A percentile compares a stretch with the other conserved stretches of the same genome.
Evolutionary conservation across 2,797 vertebrate genomes (phyloP).

Genomic region (Pogoniulus pusillus): DNA sequence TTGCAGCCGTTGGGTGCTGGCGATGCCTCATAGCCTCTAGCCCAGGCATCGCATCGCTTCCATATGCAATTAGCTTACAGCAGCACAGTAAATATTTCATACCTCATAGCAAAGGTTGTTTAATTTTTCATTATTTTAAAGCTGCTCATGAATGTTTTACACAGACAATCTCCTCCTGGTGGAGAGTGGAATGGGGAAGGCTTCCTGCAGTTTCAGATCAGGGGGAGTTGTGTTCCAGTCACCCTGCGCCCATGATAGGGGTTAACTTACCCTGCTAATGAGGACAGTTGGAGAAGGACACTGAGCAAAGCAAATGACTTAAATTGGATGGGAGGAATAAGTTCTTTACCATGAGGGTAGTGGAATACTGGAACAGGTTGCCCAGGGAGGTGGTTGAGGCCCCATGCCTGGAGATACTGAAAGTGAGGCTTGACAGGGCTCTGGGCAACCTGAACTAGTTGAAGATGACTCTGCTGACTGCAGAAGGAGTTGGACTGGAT

Average conservation of each 20-base stretch:
- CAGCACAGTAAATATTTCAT: constrained; percentile 77
- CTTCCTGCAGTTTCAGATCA: background rate
- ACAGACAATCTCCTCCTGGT: constrained; percentile 3
- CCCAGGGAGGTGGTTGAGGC: too few species aligned
- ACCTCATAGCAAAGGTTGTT: constrained; percentile 72
- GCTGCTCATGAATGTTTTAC: constrained; percentile 76
- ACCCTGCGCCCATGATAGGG: background rate
- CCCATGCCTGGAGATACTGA: too few species aligned
- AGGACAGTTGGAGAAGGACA: background rate
- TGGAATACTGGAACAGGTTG: too few species aligned
- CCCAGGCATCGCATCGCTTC: background rate
- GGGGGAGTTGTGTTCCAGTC: background rate
- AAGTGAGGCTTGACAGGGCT: too few species aligned
- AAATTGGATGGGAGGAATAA: too few species aligned
- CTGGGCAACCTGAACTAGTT: too few species aligned
- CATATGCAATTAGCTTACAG: constrained; percentile 71
- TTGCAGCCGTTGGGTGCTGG: rapidly evolving
- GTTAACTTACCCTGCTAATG: background rate
- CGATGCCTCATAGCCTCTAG: background rate
- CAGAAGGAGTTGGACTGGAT: too few species aligned
- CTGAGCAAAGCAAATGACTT: constrained; percentile 4
- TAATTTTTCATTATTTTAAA: constrained; percentile 78
- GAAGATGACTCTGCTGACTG: too few species aligned
- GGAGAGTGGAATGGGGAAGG: background rate
- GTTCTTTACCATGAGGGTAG: too few species aligned